Conservation (phyloP, 2,113 vertebrate species). For the Phocoena phocoena region DNA sequence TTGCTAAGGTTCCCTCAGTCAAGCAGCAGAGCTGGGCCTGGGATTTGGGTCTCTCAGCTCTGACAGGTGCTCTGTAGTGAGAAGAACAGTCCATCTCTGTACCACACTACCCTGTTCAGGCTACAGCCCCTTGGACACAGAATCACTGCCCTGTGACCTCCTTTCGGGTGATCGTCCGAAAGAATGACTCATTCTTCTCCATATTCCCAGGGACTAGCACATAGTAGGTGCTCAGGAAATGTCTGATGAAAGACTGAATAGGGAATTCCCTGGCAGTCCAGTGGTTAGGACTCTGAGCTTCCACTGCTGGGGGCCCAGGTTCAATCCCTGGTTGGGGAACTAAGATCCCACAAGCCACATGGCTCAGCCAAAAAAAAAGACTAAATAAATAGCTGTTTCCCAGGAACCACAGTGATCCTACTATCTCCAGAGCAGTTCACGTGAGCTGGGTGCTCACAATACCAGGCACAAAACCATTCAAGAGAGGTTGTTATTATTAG, state of each 20-base stretch:
- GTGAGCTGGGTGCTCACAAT: neutral
- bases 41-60: neutral
- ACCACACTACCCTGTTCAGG: accelerated
- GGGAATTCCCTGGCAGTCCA: neutral
- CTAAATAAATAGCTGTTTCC: neutral
- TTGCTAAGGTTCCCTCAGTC: neutral
- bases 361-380: neutral
- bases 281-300: neutral
- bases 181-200: neutral
- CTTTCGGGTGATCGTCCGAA: accelerated
- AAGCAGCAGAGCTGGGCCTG: neutral
- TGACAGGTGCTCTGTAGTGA: neutral
- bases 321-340: neutral
- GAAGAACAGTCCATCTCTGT: neutral
- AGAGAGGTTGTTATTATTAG: neutral
- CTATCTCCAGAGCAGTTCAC: neutral
- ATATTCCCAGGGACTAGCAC: neutral
- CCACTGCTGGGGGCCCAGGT: neutral
- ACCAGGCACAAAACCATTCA: neutral
- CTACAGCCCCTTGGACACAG: neutral
- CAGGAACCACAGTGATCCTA: neutral
- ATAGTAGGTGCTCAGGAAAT: neutral
- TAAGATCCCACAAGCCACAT: neutral
- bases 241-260: neutral
- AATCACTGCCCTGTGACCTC: neutral